Percentiles rank a stretch among this genome's conserved stretches.
These are phyloP conservation scores for Drosophila mettleri DNA, from an alignment of 2,888 invertebrate species.

Conservation along the genomic window DNA sequence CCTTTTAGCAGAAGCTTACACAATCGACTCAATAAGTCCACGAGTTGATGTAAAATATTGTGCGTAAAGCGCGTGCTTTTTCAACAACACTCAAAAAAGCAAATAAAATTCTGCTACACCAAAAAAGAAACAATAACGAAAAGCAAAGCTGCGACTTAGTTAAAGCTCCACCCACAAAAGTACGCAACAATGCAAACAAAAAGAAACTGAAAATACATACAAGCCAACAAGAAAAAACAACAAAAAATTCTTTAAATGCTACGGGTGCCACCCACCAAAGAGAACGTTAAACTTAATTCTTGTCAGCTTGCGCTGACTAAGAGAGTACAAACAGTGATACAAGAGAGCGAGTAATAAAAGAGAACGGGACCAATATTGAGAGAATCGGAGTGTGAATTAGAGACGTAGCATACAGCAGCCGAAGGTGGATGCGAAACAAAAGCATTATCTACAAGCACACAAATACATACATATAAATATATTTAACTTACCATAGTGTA, in stretches of 20 bases:
- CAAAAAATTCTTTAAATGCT: slow-evolving; percentile 18
- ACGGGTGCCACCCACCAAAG: slow-evolving; percentile 60
- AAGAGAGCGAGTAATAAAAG: background rate
- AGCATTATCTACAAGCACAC: slow-evolving; percentile 18
- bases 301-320: slow-evolving; percentile 27
- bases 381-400: background rate
- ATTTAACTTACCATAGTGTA: background rate
- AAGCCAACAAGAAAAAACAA: slow-evolving; percentile 1
- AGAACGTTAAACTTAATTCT: slow-evolving; percentile 27
- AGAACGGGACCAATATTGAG: background rate
- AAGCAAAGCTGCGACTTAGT: slow-evolving; percentile 6
- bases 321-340: background rate
- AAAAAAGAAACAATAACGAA: slow-evolving; percentile 5
- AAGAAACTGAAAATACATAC: slow-evolving; percentile 4
- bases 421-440: slow-evolving; percentile 13
- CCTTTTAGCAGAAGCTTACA: slow-evolving; percentile 4
- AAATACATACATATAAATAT: background rate
- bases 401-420: background rate
- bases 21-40: slow-evolving; percentile 22
- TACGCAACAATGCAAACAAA: slow-evolving; percentile 21
- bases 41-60: slow-evolving; percentile 26
- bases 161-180: slow-evolving; percentile 62
- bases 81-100: slow-evolving; percentile 42
- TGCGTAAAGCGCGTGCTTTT: slow-evolving; percentile 31
- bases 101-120: slow-evolving; percentile 37